phyloP scores from a whole-genome alignment of 23 tunicate genomes.

The Botrylloides violaceus region DNA sequence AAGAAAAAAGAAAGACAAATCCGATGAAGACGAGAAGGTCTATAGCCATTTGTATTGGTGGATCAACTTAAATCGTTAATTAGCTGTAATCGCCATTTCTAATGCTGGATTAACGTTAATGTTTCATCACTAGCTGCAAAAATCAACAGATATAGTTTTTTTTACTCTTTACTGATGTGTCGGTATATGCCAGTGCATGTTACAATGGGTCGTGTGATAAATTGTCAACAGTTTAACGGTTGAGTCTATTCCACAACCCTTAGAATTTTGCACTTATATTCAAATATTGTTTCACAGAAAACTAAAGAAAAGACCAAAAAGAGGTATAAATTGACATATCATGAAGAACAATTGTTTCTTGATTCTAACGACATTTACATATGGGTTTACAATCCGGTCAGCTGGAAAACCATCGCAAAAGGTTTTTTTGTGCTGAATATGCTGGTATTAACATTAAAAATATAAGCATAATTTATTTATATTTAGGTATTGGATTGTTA shows the following conservation, averaged over 20 bases:
- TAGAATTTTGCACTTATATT: no score
- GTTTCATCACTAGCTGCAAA: no score
- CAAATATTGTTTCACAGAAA: not conserved
- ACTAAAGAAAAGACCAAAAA: conserved; percentile 42
- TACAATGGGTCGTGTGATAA: no score
- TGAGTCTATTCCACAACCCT: no score
- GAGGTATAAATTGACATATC: conserved; percentile 51
- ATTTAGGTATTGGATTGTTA: conserved; percentile 36
- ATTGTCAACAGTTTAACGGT: no score
- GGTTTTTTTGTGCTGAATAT: conserved; percentile 21
- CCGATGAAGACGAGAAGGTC: conserved; percentile 6
- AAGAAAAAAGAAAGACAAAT: not conserved
- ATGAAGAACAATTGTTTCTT: conserved; percentile 61
- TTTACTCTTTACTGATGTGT: no score
- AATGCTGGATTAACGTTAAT: no score
- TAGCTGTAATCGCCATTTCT: no score
- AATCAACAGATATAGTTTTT: no score
- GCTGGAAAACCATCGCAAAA: conserved; percentile 26
- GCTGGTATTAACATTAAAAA: not conserved
- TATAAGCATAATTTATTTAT: not conserved
- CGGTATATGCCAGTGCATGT: no score
- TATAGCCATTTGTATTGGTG: not conserved
- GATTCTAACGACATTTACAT: conserved; percentile 76
- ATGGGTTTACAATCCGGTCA: conserved; percentile 69
- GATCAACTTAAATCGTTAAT: no score